Conservation (phyloP, 2,888 invertebrate species). For the Athrips mouffetella region DNA sequence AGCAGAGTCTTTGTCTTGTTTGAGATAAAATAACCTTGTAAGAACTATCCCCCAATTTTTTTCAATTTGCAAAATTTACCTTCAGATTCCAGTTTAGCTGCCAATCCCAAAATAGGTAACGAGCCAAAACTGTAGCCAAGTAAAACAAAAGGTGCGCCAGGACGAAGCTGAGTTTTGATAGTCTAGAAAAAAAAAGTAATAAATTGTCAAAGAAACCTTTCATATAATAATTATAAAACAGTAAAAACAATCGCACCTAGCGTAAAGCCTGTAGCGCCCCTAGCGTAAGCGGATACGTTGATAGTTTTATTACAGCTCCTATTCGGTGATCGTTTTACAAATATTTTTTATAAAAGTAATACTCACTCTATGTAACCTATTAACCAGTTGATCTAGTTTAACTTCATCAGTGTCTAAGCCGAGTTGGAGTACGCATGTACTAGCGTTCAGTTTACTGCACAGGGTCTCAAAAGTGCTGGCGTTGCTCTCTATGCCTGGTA, state of each 20-base stretch:
- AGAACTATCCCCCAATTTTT: neutral
- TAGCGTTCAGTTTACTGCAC: constrained; percentile 66
- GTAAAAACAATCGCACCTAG: no score
- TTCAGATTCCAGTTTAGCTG: constrained; percentile 8
- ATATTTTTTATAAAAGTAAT: no score
- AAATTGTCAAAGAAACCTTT: no score
- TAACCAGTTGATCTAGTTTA: neutral
- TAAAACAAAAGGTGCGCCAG: constrained; percentile 50
- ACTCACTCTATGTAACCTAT: neutral
- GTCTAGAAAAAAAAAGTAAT: constrained; percentile 62
- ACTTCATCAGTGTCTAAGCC: constrained; percentile 56
- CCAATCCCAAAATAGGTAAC: constrained; percentile 3
- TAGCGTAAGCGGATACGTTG: no score
- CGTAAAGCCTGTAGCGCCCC: no score
- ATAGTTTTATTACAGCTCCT: no score
- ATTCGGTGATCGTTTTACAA: no score
- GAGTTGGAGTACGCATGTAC: constrained; percentile 75
- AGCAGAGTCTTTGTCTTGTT: no score
- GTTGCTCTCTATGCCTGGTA: constrained; percentile 84
- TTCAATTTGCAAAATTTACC: neutral
- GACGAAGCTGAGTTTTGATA: constrained; percentile 76
- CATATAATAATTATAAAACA: no score
- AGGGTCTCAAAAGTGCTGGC: constrained; percentile 72
- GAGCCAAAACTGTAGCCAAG: constrained; percentile 17
- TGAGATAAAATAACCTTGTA: neutral